Evolutionary conservation across 2,888 invertebrate genomes (phyloP).

Genomic region (Gastracanthus pulcherrimus): DNA sequence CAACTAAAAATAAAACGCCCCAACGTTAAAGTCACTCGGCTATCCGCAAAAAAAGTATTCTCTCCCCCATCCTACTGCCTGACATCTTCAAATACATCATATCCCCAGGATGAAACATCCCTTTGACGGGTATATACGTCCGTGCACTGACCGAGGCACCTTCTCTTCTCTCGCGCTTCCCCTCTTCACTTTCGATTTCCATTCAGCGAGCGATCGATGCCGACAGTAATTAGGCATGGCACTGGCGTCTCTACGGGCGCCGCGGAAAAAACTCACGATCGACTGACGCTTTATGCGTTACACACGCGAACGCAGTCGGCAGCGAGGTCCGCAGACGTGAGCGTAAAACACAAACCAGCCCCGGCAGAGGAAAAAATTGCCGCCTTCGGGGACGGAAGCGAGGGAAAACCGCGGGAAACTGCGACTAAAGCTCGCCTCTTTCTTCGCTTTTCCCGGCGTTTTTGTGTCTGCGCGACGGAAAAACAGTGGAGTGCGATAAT

Average conservation of each 20-base stretch:
- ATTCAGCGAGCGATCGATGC: slow-evolving; percentile 26
- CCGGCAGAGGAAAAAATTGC: neutral
- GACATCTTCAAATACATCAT: neutral
- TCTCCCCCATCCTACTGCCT: no score
- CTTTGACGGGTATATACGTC: neutral
- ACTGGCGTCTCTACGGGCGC: slow-evolving; percentile 30
- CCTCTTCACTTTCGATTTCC: slow-evolving; percentile 40
- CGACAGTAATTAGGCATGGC: slow-evolving; percentile 53
- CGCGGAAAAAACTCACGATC: neutral
- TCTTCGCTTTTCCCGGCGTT: neutral
- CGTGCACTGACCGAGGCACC: slow-evolving; percentile 1
- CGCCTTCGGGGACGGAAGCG: neutral
- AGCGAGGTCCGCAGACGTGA: neutral
- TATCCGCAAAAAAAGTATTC: neutral
- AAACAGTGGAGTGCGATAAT: no score
- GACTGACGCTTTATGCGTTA: neutral
- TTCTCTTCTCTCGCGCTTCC: neutral
- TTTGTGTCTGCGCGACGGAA: neutral
- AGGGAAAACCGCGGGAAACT: slow-evolving; percentile 18
- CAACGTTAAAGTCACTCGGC: neutral
- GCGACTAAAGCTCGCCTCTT: neutral
- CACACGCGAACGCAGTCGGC: neutral
- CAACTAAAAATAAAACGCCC: neutral
- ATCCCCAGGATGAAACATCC: neutral
- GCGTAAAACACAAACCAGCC: neutral